Percentiles rank a stretch among this genome's conserved stretches.
Evolutionary conservation across 2,797 vertebrate species (phyloP).

Genomic region (Pterois miles): DNA sequence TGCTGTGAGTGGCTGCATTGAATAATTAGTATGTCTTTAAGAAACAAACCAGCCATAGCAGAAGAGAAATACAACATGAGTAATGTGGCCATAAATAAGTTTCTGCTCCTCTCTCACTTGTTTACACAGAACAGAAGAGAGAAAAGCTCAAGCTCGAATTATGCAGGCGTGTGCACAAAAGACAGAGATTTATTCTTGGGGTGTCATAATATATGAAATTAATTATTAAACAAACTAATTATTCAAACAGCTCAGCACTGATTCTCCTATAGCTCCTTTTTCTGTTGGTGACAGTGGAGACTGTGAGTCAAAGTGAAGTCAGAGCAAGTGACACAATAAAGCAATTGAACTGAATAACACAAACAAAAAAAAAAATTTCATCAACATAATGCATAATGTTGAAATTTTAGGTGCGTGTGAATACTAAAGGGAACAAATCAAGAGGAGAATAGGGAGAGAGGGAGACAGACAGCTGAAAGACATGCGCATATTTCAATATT

Average conservation of each 20-base stretch:
- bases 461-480: constrained; percentile 80
- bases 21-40: constrained; percentile 39
- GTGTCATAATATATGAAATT: constrained; percentile 69
- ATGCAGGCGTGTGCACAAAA: constrained; percentile 68
- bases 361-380: constrained; percentile 34
- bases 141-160: constrained; percentile 45
- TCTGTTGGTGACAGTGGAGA: constrained; percentile 34
- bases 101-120: constrained; percentile 49
- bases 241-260: constrained; percentile 48
- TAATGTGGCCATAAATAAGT: constrained; percentile 72
- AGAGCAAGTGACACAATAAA: constrained; percentile 37
- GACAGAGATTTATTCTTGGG: constrained; percentile 68
- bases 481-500: constrained; percentile 86
- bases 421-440: constrained; percentile 53
- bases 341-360: constrained; percentile 34
- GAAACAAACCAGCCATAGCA: constrained; percentile 44
- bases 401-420: constrained; percentile 38
- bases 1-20: constrained; percentile 25
- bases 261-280: constrained; percentile 46
- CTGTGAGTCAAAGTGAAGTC: constrained; percentile 28
- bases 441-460: constrained; percentile 51
- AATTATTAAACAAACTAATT: constrained; percentile 76
- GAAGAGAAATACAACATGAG: constrained; percentile 58
- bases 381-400: constrained; percentile 54
- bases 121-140: constrained; percentile 57